Conservation (phyloP, 2,113 vertebrate species). For the Brienomyrus longianalis region DNA sequence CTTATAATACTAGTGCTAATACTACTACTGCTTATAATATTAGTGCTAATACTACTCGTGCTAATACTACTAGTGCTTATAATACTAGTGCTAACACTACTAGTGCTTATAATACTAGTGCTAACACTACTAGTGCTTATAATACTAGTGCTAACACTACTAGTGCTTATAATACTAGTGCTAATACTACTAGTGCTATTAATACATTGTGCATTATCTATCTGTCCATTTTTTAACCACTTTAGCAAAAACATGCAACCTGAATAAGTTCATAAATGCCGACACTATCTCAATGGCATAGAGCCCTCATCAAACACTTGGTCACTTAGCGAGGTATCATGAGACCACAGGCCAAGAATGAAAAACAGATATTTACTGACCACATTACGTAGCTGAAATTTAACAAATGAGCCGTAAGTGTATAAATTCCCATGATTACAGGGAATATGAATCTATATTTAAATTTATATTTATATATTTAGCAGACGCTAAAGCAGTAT, state of each 20-base stretch:
- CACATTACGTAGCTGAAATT: background rate
- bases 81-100: background rate
- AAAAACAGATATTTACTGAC: background rate
- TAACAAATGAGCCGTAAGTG: background rate
- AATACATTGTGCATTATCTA: background rate
- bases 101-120: background rate
- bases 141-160: background rate
- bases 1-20: too few species aligned
- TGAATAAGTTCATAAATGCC: background rate
- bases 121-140: background rate
- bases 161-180: background rate
- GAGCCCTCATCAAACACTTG: background rate
- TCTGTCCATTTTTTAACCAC: background rate
- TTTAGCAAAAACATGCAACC: too few species aligned
- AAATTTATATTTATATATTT: too few species aligned
- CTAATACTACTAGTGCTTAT: background rate
- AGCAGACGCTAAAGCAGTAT: too few species aligned
- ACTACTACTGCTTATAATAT: too few species aligned
- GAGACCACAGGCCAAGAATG: background rate
- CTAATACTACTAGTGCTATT: background rate
- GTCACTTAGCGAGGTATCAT: background rate
- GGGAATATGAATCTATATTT: background rate
- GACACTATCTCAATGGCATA: background rate
- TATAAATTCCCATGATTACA: background rate
- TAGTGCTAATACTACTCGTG: background rate